Base-by-base conservation (phyloP, 2,888 invertebrate species). In the Tethea ocularis region DNA sequence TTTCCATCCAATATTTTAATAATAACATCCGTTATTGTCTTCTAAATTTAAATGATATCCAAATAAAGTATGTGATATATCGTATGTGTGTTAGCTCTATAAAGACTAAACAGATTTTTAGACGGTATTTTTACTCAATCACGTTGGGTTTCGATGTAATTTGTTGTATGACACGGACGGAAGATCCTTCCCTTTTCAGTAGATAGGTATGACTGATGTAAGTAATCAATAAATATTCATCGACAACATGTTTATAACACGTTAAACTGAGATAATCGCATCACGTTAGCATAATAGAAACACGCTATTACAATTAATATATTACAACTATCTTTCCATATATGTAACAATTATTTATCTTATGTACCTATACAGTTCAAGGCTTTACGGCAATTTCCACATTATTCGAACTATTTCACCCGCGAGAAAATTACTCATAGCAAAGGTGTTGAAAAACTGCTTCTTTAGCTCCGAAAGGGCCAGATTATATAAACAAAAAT, bases 401-500 rank as follows among this genome's bases (percentile, higher is more conserved):
- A 64, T 38, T 8, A 59, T 46, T 23, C 51, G 29, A 59, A 58
- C 29, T 2, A 58, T 58, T 57, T 52, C n/a, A 38, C 10, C n/a
- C 38, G 38, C n/a, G n/a, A 4, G 11, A 2, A 36, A 2, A 33
- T 4, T 10, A 29, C 29, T 1, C 7, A 29, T 7, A 1, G 29
- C 1, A 7, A 29, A 4, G 29, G 6, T 8, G 10, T 29, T 7
- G 10, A 13, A 13, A 33, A 2, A 13, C 33, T 2, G 33, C 13
- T 13, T 13, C 3, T 29, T 29, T 6, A 29, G 8, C 1, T 29
- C 33, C 33, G 13, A 33, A 33, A 67, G 62, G 62, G 62, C 60
- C 61, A 57, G n/a, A 60, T 58, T 61, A 60, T 58, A 36, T 55
- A 61, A 60, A 62, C 58, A 58, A 59, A 68, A 63, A 68, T 62